Base-by-base conservation (phyloP, 2,113 vertebrate genomes). In the Mugil cephalus region DNA sequence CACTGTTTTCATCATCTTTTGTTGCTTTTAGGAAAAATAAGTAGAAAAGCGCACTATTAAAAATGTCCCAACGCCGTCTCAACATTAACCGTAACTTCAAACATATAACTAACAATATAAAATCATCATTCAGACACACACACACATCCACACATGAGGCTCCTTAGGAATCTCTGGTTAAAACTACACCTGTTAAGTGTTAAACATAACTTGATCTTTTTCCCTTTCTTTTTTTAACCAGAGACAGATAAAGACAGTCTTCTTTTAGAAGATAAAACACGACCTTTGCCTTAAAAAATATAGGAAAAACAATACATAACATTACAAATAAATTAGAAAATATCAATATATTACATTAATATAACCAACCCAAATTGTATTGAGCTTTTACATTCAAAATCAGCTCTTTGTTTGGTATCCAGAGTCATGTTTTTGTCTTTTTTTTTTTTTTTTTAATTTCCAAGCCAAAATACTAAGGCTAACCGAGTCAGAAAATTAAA, bases 381-480 rank as follows among this genome's bases (percentile, higher is more conserved):
- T 62, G 34, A 78, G 61, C 24, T 46, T 66, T 76, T 42, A 85
- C 84, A 88, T 87, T 88, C 67, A 82, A 66, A 83, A 62, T 80
- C 84, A 84, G 53, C 59, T 47, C 54, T 39, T 69, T 67, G 72
- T 79, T 86, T 87, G 77, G 67, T 83, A 76, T 77, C 5, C 58
- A 62, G 13, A 62, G 52, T 76, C 42, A 34, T 17, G 24, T 60
- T 2, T 42, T 64, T 21, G n/a, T n/a, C n/a, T 48, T 36, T 18
- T 40, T 62, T 51, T 45, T 67, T 34, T 13, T n/a, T 55, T 34
- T 53, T 66, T 53, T 17, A 18, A 54, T 72, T 34, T 59, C 54
- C 34, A 39, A 72, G 21, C 24, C 38, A 30, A 76, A 15, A 14
- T 47, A 5, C 24, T 30, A 30, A 30, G 5, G 24, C 77, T 42